Conservation (phyloP, 2,113 vertebrate genomes). For the Paramormyrops kingsleyae region DNA sequence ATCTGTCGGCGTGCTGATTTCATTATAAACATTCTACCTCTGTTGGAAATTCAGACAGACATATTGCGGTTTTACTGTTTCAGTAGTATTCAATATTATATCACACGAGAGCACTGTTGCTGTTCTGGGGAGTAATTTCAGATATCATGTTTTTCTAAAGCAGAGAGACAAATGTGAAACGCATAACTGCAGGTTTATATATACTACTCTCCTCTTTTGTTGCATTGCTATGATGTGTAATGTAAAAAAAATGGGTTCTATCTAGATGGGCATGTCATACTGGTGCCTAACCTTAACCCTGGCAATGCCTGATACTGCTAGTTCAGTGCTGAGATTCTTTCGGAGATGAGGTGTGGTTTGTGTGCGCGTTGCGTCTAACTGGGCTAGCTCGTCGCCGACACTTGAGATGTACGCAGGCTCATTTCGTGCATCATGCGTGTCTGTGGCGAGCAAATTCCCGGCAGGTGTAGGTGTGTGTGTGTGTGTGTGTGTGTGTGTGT, state of each 20-base stretch:
- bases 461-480: neutral
- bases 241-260: neutral
- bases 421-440: neutral
- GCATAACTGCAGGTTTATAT: neutral
- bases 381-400: neutral
- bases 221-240: neutral
- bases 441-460: neutral
- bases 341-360: neutral
- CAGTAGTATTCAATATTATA: neutral
- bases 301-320: neutral
- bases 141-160: neutral
- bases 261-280: neutral
- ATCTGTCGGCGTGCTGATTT: neutral
- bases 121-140: neutral
- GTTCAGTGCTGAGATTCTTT: neutral
- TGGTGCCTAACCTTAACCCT: neutral
- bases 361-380: neutral
- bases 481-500: neutral
- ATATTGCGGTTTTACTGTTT: neutral
- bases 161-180: neutral
- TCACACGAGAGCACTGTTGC: neutral
- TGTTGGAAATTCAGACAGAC: neutral
- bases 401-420: neutral
- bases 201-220: neutral
- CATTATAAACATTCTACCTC: neutral